phyloP scores from a whole-genome alignment of 2,888 invertebrate genomes.

The Hirtodrosophila trivittata region DNA sequence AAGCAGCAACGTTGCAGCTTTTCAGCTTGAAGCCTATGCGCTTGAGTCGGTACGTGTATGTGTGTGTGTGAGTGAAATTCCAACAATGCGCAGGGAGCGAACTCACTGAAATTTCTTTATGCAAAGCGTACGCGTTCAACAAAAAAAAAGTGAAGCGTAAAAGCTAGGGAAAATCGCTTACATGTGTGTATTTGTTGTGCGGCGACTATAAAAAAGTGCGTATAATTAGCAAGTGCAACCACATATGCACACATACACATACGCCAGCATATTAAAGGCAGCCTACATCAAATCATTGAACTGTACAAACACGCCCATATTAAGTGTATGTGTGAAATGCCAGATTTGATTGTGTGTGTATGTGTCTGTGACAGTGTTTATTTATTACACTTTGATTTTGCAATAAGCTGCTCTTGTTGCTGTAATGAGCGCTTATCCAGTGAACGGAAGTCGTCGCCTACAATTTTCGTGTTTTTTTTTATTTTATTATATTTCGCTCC shows the following conservation, averaged over 20 bases:
- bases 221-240: constrained; percentile 63
- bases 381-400: constrained; percentile 73
- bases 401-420: constrained; percentile 57
- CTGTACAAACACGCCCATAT: constrained; percentile 76
- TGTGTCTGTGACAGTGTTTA: constrained; percentile 46
- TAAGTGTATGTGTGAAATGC: constrained; percentile 50
- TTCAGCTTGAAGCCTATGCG: constrained; percentile 46
- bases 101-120: constrained; percentile 67
- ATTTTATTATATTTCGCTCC: constrained; percentile 55
- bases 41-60: constrained; percentile 31
- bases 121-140: constrained; percentile 58
- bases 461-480: constrained; percentile 71
- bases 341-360: constrained; percentile 26
- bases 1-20: constrained; percentile 23
- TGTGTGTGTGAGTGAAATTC: constrained; percentile 65
- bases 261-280: constrained; percentile 22
- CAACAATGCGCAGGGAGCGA: constrained; percentile 71
- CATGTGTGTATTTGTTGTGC: constrained; percentile 22
- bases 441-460: constrained; percentile 76
- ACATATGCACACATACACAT: constrained; percentile 20
- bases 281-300: constrained; percentile 61
- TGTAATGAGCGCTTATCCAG: constrained; percentile 65
- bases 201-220: constrained; percentile 57
- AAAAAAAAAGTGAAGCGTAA: constrained; percentile 32
- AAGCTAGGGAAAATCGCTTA: constrained; percentile 35